These are phyloP conservation scores for Misgurnus mizolepis DNA, from an alignment of 2,113 vertebrate species.

Conservation along the genomic window DNA sequence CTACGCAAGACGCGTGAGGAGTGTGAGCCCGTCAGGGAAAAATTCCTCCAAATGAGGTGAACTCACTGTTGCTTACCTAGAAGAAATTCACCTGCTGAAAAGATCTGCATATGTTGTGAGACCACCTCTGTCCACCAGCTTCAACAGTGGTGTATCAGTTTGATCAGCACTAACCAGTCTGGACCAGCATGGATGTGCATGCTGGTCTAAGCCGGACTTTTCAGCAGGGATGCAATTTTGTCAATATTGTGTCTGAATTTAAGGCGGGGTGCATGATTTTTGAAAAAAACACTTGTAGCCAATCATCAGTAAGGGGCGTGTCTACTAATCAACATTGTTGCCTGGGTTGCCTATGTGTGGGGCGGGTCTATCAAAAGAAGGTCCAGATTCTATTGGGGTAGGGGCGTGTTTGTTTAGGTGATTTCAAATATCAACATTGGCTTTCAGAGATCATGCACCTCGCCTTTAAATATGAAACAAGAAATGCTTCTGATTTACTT, in stretches of 20 bases:
- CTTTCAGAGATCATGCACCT: too few relatives aligned
- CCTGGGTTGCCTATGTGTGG: too few relatives aligned
- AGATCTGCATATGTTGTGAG: background rate
- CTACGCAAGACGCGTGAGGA: slow-evolving; percentile 74
- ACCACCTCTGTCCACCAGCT: background rate
- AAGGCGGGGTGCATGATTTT: too few relatives aligned
- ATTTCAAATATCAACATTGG: too few relatives aligned
- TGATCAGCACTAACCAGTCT: too few relatives aligned
- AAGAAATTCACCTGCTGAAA: background rate
- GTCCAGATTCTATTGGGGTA: too few relatives aligned
- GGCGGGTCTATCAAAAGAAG: too few relatives aligned
- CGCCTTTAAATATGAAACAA: background rate
- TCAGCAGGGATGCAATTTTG: background rate
- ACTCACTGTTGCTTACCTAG: background rate
- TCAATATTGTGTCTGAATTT: background rate
- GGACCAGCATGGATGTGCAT: background rate
- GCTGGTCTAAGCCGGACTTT: background rate
- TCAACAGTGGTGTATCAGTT: too few relatives aligned
- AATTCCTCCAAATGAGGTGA: slow-evolving; percentile 78
- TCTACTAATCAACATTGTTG: too few relatives aligned
- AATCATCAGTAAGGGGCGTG: too few relatives aligned
- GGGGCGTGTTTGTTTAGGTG: too few relatives aligned
- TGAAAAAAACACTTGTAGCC: too few relatives aligned
- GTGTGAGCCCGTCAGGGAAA: slow-evolving; percentile 74
- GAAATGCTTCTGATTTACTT: background rate